phyloP scores from a whole-genome alignment of 1,140 invertebrate genomes.

The Steinernema khuongi region DNA sequence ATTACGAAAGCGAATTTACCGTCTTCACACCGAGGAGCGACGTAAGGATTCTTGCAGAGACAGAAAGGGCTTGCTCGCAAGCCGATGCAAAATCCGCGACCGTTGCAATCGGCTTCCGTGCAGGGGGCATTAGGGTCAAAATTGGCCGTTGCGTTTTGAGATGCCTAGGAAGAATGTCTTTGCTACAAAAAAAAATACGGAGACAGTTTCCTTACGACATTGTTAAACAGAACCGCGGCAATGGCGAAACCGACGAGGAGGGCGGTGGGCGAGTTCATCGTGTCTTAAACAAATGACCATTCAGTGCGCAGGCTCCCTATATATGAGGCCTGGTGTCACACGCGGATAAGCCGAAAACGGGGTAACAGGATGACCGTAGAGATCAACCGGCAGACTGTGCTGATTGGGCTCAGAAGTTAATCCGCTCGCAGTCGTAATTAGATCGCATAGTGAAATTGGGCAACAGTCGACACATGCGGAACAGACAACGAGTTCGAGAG shows the following conservation, averaged over 20 bases:
- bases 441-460: too few species aligned
- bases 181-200: not conserved
- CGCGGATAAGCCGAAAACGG: not conserved
- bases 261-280: not conserved
- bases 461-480: too few species aligned
- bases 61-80: not conserved
- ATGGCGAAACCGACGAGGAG: not conserved
- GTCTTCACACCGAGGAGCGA: not conserved
- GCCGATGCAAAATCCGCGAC: not conserved
- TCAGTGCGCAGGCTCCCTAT: not conserved
- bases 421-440: too few species aligned
- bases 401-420: too few species aligned
- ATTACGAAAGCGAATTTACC: not conserved
- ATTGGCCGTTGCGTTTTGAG: not conserved
- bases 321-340: not conserved
- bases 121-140: not conserved
- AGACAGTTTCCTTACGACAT: not conserved
- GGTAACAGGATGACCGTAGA: too few species aligned
- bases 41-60: not conserved
- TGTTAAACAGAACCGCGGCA: not conserved
- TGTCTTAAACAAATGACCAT: not conserved
- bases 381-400: too few species aligned
- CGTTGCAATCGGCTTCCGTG: constrained; percentile 6
- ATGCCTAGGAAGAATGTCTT: not conserved
- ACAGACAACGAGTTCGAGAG: too few species aligned